phyloP scores from a whole-genome alignment of 2,113 vertebrate species.

The Donacobius atricapilla region DNA sequence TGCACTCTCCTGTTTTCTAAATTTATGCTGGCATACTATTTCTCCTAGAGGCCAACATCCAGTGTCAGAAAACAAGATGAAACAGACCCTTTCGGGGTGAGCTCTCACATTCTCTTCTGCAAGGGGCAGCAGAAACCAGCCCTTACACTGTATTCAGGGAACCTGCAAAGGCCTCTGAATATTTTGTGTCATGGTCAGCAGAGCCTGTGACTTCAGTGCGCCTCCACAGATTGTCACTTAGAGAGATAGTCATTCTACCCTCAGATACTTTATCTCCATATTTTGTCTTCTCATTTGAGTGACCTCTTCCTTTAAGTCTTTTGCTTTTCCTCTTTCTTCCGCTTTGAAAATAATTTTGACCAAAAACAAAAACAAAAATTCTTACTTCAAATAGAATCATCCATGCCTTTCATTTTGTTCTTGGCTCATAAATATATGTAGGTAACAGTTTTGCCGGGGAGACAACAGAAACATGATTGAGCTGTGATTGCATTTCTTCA shows the following conservation, averaged over 20 bases:
- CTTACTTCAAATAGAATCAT: neutral
- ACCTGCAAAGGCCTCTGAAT: neutral
- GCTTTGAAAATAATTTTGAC: neutral
- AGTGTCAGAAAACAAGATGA: neutral
- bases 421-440: neutral
- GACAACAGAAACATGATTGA: neutral
- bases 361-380: neutral
- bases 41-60: neutral
- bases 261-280: neutral
- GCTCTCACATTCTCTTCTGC: neutral
- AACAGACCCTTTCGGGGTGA: neutral
- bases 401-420: neutral
- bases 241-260: neutral
- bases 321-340: fast-evolving
- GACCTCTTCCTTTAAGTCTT: neutral
- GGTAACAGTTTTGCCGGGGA: neutral
- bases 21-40: neutral
- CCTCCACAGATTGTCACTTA: neutral
- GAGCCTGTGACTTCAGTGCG: neutral
- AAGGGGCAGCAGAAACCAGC: neutral
- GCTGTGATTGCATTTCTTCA: neutral
- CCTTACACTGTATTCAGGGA: neutral
- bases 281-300: neutral
- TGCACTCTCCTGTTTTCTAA: neutral
- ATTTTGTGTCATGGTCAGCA: fast-evolving